A percentile compares a stretch with the other conserved stretches of the same genome.
phyloP scores from a whole-genome alignment of 2,797 vertebrate genomes.

The Anguilla marmorata region DNA sequence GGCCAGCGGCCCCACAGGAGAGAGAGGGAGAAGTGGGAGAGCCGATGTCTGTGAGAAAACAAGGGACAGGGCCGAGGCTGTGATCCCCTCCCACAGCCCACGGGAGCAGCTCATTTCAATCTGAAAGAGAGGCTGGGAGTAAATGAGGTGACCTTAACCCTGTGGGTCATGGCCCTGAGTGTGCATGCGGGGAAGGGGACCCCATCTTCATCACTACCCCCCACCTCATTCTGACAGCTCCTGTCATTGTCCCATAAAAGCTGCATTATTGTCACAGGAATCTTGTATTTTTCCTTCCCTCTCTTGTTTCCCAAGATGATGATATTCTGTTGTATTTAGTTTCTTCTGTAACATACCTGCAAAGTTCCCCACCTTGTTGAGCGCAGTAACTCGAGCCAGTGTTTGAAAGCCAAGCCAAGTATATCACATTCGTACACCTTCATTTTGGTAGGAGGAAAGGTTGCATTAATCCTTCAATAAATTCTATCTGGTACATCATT shows the following conservation, averaged over 20 bases:
- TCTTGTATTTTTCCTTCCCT: slow-evolving; percentile 30
- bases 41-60: slow-evolving; percentile 64
- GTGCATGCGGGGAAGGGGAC: neutral
- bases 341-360: neutral
- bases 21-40: slow-evolving; percentile 56
- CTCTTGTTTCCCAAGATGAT: neutral
- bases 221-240: slow-evolving; percentile 70
- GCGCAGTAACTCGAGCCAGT: neutral
- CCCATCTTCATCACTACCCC: slow-evolving; percentile 40
- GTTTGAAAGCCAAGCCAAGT: neutral
- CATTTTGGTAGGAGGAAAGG: neutral
- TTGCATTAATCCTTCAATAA: neutral
- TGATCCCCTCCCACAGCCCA: slow-evolving; percentile 69
- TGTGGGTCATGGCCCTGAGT: slow-evolving; percentile 61
- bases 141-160: slow-evolving; percentile 82
- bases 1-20: slow-evolving; percentile 42
- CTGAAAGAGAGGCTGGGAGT: slow-evolving; percentile 68
- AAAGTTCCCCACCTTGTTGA: slow-evolving; percentile 26
- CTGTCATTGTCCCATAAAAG: slow-evolving; percentile 66
- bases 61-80: slow-evolving; percentile 52
- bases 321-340: neutral
- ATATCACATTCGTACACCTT: slow-evolving; percentile 4
- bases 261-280: slow-evolving; percentile 70
- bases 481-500: neutral
- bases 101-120: slow-evolving; percentile 74